Base-by-base conservation (phyloP, 2,797 vertebrate genomes). In the Odontamblyopus lacepedii region DNA sequence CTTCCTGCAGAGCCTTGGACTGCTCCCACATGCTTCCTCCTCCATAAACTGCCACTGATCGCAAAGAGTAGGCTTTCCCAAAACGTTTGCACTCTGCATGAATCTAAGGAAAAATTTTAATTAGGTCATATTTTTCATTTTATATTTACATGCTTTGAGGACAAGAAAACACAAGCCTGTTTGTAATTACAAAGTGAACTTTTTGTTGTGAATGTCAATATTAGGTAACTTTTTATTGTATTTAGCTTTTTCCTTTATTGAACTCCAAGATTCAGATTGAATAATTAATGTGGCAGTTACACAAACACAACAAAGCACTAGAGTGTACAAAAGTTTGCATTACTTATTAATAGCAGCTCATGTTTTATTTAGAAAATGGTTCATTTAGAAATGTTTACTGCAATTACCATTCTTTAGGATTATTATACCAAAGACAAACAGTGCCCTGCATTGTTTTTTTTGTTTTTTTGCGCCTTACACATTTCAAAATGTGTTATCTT, bases 1-100 rank as follows among this genome's bases (percentile, higher is more conserved):
- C 98, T 75, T 99, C 98, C 88, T 99, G 98, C 73, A 99, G 93
- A 69, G 97, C 98, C 75, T 99, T 99, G 86, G 98, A 97, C 78
- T 99, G 98, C 83, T 99, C 98, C 98, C 98, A 99, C 98, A 99
- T 99, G 92, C 97, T 99, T 71, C 98, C 98, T 70, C 98, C 98
- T 87, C 98, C 98, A 5, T 99, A 99, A n/a, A 99, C 98, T 0
- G 98, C 98, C 74, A 99, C 98, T 0, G 98, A 99, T 59, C 97
- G 96, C 89, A 99, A 88, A 19, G 98, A 98, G 70, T 99, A 99
- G 0, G 95, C 98, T 88, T 99, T 99, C 18, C 98, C 98, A 71
- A 99, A 99, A 68, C 98, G 96, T 85, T 99, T 99, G 76, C 98
- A 99, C 85, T 99, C 98, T 0, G 95, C 92, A 77, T 99, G 97